Evolutionary conservation across 2,113 vertebrate species (phyloP), one percentile per base, ranked within the genome.

Genomic region (Mus pahari): DNA sequence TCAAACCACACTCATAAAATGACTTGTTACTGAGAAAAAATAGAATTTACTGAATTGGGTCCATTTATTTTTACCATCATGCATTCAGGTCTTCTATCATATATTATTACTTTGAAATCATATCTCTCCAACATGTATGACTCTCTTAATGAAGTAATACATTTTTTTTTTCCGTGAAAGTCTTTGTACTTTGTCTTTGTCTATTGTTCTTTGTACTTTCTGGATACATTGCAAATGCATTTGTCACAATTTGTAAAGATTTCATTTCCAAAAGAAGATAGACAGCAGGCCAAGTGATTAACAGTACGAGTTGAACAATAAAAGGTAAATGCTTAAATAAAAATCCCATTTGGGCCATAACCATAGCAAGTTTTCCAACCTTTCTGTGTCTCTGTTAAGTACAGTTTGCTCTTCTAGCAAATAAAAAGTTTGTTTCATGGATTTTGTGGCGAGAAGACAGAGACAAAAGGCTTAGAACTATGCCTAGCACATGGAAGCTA

Each of bases 281-380:
- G 5, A 62, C 2, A 36, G 5, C 26, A 81, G 73, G 78, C 13
- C 36, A 81, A 36, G 19, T 58, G 77, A 90, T 42, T 94, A 87
- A 73, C 20, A 90, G 24, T 7, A 45, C 5, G 93, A 82, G 11
- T 64, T 82, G 64, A 16, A 26, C 75, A 48, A 16, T 71, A 68
- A 79, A 95, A 82, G 11, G 31, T 82, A 90, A 94, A 94, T 74
- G 39, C 20, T 75, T 86, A 13, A 58, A 48, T 70, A 77, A 84
- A 89, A 79, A 82, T 75, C 10, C n/a, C 77, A 26, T 3, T 36
- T 91, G 68, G 89, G n/a, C 4, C 33, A 68, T 9, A 24, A 3
- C 28, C 33, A 60, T 9, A 19, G 6, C 28, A 75, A 84, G 31
- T 60, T 39, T n/a, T 13, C 64, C 17, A 70, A 75, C 12, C 16